Base-by-base conservation (phyloP, 2,797 vertebrate species). In the Sibirionetta formosa region DNA sequence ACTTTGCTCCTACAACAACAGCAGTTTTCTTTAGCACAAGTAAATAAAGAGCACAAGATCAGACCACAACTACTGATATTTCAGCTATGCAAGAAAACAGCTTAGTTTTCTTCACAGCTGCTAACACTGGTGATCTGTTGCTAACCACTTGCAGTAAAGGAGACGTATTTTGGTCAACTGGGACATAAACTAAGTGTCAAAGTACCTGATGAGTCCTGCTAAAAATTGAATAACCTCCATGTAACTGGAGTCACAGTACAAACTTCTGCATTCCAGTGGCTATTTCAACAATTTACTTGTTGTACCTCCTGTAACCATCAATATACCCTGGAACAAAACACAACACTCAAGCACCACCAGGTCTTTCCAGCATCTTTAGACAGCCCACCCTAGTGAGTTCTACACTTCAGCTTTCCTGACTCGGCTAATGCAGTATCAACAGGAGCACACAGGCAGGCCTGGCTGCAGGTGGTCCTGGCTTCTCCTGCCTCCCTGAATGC, bases 1-100 rank as follows among this genome's bases (percentile, higher is more conserved):
- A 80, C 81, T 87, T 70, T 50, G 66, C 68, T 89, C 81, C 57
- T 64, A 57, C 22, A 87, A 78, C 44, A 85, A 35, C 31, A 69
- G 51, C 31, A 50, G 27, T 68, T 89, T 90, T 57, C 71, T 84
- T 78, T 61, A 89, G 69, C 44, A 65, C 44, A 65, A 81, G 77
- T n/a, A 64, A 83, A 82, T 24, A 64, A 83, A 77, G 15, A 82
- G 23, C 51, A 53, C 22, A 31, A 71, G 56, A 73, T 38, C 56
- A 33, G 38, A 26, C 48, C 73, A 51, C 18, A 69, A 69, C 51
- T 81, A 12, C 33, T 1, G 7, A 3, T 42, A 66, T 33, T 76
- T 69, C 50, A 54, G 64, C 69, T 58, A 72, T 2, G 2, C 35
- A 54, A n/a, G 88, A 81, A 26, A 75, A 14, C 50, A 86, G 42